These are phyloP conservation scores for Sander lucioperca DNA, from an alignment of 2,113 vertebrate species.

Conservation along the genomic window DNA sequence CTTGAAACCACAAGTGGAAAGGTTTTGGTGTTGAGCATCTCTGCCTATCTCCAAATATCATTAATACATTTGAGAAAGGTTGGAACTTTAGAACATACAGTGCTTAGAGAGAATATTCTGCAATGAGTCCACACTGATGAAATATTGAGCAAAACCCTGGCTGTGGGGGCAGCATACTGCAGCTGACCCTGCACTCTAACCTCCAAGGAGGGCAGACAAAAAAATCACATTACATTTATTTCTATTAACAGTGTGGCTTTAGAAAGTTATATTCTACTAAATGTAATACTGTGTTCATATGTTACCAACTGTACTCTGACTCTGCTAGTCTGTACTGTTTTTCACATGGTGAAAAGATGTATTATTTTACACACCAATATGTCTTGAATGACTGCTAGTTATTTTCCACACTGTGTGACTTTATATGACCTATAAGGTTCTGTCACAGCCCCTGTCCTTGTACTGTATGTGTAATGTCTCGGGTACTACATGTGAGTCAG, in stretches of 20 bases:
- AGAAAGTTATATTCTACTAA: background rate
- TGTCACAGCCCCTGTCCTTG: background rate
- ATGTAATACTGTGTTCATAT: background rate
- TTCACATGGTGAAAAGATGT: background rate
- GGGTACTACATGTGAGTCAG: slow-evolving; percentile 22
- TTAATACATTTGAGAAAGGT: slow-evolving; percentile 13
- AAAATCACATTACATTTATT: slow-evolving; percentile 17
- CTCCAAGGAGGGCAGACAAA: slow-evolving; percentile 10
- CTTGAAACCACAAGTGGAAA: slow-evolving; percentile 1
- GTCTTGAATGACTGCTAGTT: slow-evolving; percentile 1
- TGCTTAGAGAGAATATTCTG: background rate
- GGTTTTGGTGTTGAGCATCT: slow-evolving; percentile 2
- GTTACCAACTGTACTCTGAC: background rate
- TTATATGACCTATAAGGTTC: background rate
- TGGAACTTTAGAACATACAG: background rate
- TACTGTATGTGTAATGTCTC: background rate
- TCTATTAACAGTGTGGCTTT: background rate
- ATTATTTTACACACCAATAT: background rate
- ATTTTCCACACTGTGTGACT: background rate
- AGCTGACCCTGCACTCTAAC: slow-evolving; percentile 34
- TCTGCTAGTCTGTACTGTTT: background rate
- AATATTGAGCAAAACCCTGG: slow-evolving; percentile 13
- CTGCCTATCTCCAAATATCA: background rate
- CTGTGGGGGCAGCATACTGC: background rate
- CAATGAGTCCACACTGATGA: background rate